Base-by-base conservation (phyloP, 2,113 vertebrate species). In the Pteropus alecto region DNA sequence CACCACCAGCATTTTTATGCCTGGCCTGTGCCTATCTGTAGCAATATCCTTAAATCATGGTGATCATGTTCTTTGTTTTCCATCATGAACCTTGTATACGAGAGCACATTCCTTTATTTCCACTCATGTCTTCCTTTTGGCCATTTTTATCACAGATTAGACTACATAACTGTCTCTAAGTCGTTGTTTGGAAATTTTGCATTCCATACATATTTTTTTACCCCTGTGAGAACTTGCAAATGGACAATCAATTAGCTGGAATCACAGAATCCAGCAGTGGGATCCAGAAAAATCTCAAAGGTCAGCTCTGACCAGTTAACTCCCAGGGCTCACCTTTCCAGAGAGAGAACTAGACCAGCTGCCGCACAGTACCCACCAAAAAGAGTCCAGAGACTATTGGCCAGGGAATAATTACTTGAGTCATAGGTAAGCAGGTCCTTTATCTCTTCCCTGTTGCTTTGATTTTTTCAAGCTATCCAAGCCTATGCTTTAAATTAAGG, bases 11-110 rank as follows among this genome's bases (percentile, higher is more conserved):
- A 76, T 35, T 81, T 87, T 96, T 26, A 96, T 77, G 71, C 26
- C 87, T 54, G 38, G 54, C 18, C 71, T 71, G 28, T 94, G 81
- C 30, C 81, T 56, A 12, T 71, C 38, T 88, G 76, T 71, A 93
- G 63, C 54, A n/a, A 68, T 82, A 48, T 41, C 35, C 22, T 79
- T 96, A 97, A 96, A 96, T 97, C 70, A 97, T 30, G 8, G 19
- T 85, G 73, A 82, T 51, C 85, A 76, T 35, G 35, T 87, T 60
- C 33, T 58, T 88, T 86, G 78, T 22, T 96, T 90, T 93, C 33
- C 41, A 63, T 70, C 73, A 87, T 68, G 89, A 82, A 82, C n/a
- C 51, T 76, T 81, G 4, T 54, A 56, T 10, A 35, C 61, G 35
- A 82, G 30, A 87, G 26, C 6, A 24, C 21, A 2, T 67, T 87